These are phyloP conservation scores for Bombus soroeensis DNA, from an alignment of 1,140 invertebrate species.

Conservation along the genomic window DNA sequence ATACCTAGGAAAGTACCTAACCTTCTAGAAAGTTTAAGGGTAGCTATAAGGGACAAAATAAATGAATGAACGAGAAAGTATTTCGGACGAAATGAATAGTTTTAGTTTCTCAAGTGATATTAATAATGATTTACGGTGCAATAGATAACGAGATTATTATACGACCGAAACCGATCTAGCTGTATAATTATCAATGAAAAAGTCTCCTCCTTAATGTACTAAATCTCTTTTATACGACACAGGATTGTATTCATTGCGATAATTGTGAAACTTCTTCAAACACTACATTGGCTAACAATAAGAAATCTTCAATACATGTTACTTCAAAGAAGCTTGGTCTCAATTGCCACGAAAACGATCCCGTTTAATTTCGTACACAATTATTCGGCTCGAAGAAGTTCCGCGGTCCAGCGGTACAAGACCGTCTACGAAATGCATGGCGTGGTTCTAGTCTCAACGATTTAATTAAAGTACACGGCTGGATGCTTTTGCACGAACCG, in stretches of 20 bases:
- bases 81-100: too few relatives aligned
- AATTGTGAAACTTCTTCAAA: neutral
- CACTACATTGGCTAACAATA: neutral
- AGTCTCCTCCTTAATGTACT: neutral
- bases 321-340: neutral
- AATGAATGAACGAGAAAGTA: too few relatives aligned
- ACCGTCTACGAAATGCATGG: constrained; percentile 43
- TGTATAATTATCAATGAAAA: too few relatives aligned
- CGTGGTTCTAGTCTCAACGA: constrained; percentile 19
- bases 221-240: too few relatives aligned
- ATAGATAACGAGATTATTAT: too few relatives aligned
- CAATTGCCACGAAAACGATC: neutral
- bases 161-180: too few relatives aligned
- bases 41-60: too few relatives aligned
- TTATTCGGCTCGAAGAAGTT: constrained; percentile 38
- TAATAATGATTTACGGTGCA: too few relatives aligned
- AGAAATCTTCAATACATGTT: neutral
- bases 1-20: too few relatives aligned
- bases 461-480: constrained; percentile 61
- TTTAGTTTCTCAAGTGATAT: too few relatives aligned
- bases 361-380: constrained; percentile 9
- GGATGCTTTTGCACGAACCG: constrained; percentile 34
- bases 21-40: too few relatives aligned
- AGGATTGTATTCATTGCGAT: neutral
- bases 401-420: constrained; percentile 16